A percentile compares a stretch with the other conserved stretches of the same genome.
Evolutionary conservation across 2,113 vertebrate species (phyloP).

Genomic region (Microtus richardsoni): DNA sequence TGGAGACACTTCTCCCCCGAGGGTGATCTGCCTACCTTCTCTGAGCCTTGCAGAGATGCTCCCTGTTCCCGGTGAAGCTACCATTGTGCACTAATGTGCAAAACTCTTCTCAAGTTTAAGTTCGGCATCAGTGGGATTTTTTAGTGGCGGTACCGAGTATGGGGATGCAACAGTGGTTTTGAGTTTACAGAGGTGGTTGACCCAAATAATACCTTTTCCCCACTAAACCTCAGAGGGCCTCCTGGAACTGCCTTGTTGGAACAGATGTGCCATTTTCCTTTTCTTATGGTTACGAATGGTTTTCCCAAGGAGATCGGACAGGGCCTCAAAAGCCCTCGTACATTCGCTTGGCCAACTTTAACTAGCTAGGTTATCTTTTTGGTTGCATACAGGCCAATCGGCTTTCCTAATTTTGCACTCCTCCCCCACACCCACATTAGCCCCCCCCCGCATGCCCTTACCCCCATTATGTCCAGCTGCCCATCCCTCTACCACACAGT

Average conservation of each 20-base stretch:
- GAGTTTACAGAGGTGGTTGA: neutral
- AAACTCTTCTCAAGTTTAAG: neutral
- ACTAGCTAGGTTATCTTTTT: neutral
- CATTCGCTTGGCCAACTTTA: neutral
- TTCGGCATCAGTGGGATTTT: neutral
- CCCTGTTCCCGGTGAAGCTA: neutral
- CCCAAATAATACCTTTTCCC: neutral
- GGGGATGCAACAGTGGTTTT: neutral
- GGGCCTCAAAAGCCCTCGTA: neutral
- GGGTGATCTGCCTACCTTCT: neutral
- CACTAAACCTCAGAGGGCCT: neutral
- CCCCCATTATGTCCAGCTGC: neutral
- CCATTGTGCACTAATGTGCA: neutral
- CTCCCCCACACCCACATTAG: too few species aligned
- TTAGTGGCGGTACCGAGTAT: neutral
- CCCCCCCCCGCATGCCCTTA: neutral
- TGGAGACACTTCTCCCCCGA: neutral
- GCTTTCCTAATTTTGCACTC: neutral
- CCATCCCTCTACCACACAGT: neutral
- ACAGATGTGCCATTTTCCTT: neutral
- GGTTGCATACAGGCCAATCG: neutral
- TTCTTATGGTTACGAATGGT: neutral
- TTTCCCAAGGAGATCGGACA: neutral
- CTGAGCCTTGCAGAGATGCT: neutral
- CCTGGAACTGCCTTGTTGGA: neutral